phyloP scores from a whole-genome alignment of 2,888 invertebrate species.

The Mechanitis mazaeus region DNA sequence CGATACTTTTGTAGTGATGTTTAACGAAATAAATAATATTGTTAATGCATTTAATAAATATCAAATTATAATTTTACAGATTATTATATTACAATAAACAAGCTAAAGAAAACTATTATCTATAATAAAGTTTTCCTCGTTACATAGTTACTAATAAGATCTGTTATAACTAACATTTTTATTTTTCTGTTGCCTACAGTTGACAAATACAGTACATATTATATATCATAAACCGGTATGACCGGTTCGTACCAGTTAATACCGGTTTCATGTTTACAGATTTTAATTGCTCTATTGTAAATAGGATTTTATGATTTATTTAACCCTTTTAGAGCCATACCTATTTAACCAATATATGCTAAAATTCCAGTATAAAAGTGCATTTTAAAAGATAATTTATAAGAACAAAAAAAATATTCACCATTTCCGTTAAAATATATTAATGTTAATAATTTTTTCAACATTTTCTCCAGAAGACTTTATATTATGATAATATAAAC shows the following conservation, averaged over 20 bases:
- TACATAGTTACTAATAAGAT: conserved; percentile 1
- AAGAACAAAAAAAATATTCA: too few species aligned
- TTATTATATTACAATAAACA: not conserved
- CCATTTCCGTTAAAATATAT: too few species aligned
- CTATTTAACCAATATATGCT: too few species aligned
- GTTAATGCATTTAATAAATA: conserved; percentile 10
- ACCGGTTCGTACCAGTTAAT: not conserved
- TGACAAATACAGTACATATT: not conserved
- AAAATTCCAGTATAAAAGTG: too few species aligned
- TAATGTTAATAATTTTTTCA: too few species aligned
- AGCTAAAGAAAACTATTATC: not conserved
- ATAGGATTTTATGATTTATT: not conserved
- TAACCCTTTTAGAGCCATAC: not conserved
- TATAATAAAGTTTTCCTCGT: not conserved
- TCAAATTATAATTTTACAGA: not conserved
- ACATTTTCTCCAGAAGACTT: too few species aligned
- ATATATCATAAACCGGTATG: not conserved
- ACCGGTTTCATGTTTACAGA: not conserved
- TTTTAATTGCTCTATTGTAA: not conserved
- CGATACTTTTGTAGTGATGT: conserved; percentile 33
- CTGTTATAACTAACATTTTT: not conserved
- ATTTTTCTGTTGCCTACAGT: not conserved
- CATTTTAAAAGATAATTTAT: too few species aligned
- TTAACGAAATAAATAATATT: conserved; percentile 18
- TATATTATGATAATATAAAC: too few species aligned